These are phyloP conservation scores for Nannoperca australis DNA, from an alignment of 2,797 vertebrate species.

Conservation along the genomic window DNA sequence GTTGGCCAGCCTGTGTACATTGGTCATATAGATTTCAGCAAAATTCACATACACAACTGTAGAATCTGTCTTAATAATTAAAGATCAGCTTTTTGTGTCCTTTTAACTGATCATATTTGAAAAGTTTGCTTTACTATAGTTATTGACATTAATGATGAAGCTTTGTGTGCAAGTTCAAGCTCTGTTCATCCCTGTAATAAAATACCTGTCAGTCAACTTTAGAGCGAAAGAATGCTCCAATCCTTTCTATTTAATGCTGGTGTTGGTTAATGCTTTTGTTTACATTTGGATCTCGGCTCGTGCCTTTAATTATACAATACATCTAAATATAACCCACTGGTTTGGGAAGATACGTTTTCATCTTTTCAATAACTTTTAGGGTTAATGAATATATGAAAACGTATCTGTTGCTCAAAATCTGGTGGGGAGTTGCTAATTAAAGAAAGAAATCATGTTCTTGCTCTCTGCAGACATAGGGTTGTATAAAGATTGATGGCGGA, in stretches of 20 bases:
- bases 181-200: slow-evolving; percentile 4
- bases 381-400: too few species aligned
- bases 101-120: background rate
- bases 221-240: background rate
- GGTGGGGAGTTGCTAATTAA: slow-evolving; percentile 52
- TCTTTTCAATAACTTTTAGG: too few species aligned
- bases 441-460: slow-evolving; percentile 32
- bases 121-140: background rate
- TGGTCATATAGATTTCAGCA: background rate
- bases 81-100: background rate
- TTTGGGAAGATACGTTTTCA: slow-evolving; percentile 15
- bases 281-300: background rate
- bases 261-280: background rate
- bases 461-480: slow-evolving; percentile 6
- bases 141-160: background rate
- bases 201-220: background rate
- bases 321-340: slow-evolving; percentile 9
- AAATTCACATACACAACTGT: background rate
- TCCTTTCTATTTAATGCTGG: background rate
- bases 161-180: background rate
- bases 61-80: background rate
- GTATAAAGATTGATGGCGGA: slow-evolving; percentile 4
- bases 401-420: slow-evolving; percentile 28
- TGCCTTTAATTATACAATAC: slow-evolving; percentile 11
- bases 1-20: background rate